Evolutionary conservation across 2,888 invertebrate genomes (phyloP).

Genomic region (Homarus gammarus): DNA sequence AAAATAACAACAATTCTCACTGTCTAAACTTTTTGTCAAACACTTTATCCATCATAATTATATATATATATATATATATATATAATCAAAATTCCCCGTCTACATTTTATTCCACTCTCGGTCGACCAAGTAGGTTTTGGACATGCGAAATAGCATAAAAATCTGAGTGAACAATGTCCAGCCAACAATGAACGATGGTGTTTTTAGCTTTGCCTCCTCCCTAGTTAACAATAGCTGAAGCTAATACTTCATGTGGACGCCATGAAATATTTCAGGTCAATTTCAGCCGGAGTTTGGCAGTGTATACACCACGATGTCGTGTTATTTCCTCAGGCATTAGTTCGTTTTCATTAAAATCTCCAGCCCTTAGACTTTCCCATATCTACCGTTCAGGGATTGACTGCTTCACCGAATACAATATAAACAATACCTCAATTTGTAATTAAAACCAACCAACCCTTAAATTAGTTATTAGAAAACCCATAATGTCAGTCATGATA

Average conservation of each 20-base stretch:
- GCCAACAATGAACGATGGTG: conserved; percentile 38
- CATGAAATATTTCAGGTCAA: conserved; percentile 67
- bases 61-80: too few species aligned
- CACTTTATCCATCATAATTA: too few species aligned
- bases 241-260: conserved; percentile 62
- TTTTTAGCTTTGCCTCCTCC: conserved; percentile 33
- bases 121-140: conserved; percentile 9
- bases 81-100: too few species aligned
- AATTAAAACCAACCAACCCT: neutral
- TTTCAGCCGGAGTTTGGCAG: conserved; percentile 37
- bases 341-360: conserved; percentile 21
- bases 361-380: neutral
- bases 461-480: too few species aligned
- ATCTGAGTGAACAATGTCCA: conserved; percentile 9
- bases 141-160: conserved; percentile 10
- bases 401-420: too few species aligned
- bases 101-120: neutral
- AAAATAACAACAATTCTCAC: too few species aligned
- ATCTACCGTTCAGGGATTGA: conserved; percentile 1
- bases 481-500: too few species aligned
- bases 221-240: conserved; percentile 58
- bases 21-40: too few species aligned
- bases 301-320: neutral
- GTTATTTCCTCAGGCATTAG: neutral
- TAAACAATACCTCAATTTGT: too few species aligned